These are phyloP conservation scores for Acanthosoma haemorrhoidale DNA, from an alignment of 2,888 invertebrate species.

Conservation along the genomic window DNA sequence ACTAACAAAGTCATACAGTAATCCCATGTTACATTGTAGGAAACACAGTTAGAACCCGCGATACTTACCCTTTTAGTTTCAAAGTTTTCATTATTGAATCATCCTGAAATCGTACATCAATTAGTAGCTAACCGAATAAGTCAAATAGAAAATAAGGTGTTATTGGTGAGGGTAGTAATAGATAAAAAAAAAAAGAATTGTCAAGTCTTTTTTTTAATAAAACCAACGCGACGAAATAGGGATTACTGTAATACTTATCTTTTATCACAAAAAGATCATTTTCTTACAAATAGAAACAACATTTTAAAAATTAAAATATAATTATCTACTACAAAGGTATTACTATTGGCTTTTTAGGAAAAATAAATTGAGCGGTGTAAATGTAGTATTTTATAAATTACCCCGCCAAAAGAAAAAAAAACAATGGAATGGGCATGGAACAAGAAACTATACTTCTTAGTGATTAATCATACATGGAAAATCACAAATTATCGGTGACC, in stretches of 20 bases:
- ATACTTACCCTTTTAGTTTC: too few species aligned
- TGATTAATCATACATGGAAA: neutral
- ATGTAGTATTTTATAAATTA: too few species aligned
- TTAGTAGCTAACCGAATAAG: neutral
- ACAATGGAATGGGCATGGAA: neutral
- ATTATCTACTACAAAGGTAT: too few species aligned
- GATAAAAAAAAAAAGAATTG: neutral
- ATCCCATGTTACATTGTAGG: neutral
- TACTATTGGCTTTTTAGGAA: too few species aligned
- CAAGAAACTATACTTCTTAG: constrained; percentile 1
- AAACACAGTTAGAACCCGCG: too few species aligned
- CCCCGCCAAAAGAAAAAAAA: too few species aligned
- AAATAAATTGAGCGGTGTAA: too few species aligned
- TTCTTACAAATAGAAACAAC: neutral
- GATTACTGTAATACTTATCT: neutral
- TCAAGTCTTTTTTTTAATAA: neutral
- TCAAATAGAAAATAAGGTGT: neutral
- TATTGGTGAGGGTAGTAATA: neutral
- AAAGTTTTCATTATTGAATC: neutral
- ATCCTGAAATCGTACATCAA: neutral
- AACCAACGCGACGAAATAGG: neutral
- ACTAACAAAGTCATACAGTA: neutral
- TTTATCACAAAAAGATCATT: neutral
- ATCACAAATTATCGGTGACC: too few species aligned
- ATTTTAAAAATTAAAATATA: neutral